Percentiles rank a stretch among this genome's conserved stretches.
Conservation (phyloP, 1,140 invertebrate genomes). For the Carposina sasakii region DNA sequence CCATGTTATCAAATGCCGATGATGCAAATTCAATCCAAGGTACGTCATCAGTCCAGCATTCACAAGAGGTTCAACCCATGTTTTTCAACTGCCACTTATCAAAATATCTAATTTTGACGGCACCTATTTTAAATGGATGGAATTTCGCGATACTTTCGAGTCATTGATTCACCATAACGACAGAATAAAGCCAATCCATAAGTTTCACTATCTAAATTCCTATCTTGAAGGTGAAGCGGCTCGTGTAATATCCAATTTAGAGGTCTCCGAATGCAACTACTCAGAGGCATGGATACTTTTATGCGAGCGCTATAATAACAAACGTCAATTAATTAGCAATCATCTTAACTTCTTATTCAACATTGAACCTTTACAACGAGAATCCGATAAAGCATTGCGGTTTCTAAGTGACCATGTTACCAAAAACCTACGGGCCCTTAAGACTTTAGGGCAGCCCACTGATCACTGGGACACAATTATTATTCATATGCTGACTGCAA, state of each 20-base stretch:
- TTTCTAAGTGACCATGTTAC: not conserved
- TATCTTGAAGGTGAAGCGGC: not conserved
- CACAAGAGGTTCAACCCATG: not conserved
- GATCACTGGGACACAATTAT: slow-evolving; percentile 2
- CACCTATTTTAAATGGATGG: slow-evolving; percentile 30
- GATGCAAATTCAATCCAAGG: not conserved
- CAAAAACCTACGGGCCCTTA: not conserved
- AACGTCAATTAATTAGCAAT: not conserved
- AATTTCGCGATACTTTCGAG: slow-evolving; percentile 33
- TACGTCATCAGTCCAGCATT: no score
- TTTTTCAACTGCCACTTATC: slow-evolving; percentile 26
- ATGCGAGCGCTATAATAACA: slow-evolving; percentile 4
- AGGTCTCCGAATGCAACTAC: not conserved
- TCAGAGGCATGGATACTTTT: not conserved
- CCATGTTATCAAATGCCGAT: not conserved
- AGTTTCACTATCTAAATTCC: not conserved
- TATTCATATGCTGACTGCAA: not conserved
- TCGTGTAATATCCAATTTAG: not conserved
- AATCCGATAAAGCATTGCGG: not conserved
- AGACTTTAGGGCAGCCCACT: not conserved
- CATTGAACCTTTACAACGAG: not conserved
- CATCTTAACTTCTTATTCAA: slow-evolving; percentile 1
- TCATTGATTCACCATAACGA: slow-evolving; percentile 19
- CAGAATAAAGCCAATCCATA: not conserved
- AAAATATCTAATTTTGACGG: slow-evolving; percentile 32